phyloP scores from a whole-genome alignment of 35 echinoderm and acorn worm genomes.

The Amphiura filiformis region DNA sequence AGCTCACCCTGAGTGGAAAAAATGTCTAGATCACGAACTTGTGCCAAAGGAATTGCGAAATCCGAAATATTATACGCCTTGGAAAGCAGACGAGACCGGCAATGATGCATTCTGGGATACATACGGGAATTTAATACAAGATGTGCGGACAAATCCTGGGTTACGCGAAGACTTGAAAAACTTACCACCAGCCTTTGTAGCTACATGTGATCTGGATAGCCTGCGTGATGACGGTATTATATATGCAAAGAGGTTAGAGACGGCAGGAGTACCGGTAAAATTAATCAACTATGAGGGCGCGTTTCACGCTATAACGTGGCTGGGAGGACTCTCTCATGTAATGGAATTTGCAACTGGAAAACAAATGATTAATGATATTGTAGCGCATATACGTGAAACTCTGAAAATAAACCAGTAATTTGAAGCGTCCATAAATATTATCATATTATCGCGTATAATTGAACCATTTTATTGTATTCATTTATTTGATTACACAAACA shows the following conservation, averaged over 20 bases:
- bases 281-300: constrained; percentile 32
- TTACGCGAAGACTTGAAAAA: constrained; percentile 59
- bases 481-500: no score
- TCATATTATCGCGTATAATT: no score
- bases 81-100: background rate
- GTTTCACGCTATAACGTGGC: no score
- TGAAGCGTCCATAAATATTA: no score
- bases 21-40: constrained; percentile 30
- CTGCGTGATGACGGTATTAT: constrained; percentile 74
- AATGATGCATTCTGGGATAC: constrained; percentile 45
- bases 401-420: no score
- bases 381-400: no score
- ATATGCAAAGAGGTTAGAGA: constrained; percentile 56
- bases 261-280: constrained; percentile 47
- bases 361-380: no score
- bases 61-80: background rate
- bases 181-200: constrained; percentile 67
- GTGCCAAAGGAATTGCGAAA: constrained; percentile 17
- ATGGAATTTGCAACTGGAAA: no score
- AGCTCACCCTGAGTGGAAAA: background rate
- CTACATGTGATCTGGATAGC: constrained; percentile 63
- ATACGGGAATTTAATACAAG: constrained; percentile 32
- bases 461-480: no score
- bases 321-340: no score
- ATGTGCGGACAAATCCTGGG: constrained; percentile 56